Conservation (phyloP, 92 coral and sea anemone genomes). For the Phenganax stokvisi region DNA sequence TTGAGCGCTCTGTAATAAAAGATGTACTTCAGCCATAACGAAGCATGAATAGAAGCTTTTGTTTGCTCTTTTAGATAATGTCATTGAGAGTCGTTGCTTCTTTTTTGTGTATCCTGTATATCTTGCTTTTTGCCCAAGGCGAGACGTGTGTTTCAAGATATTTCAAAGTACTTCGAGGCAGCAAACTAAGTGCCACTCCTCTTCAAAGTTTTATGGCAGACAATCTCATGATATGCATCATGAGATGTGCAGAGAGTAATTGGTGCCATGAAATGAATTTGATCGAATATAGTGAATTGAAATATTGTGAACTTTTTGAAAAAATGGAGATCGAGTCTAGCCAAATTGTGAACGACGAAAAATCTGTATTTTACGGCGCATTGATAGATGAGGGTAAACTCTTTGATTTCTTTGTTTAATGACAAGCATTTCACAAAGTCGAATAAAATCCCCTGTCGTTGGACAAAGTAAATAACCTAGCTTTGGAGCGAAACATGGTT, state of each 20-base stretch:
- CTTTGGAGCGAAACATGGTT: too few relatives aligned
- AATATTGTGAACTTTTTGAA: constrained; percentile 59
- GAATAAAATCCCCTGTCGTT: too few relatives aligned
- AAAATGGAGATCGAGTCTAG: constrained; percentile 31
- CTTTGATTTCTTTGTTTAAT: neutral
- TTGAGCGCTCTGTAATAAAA: too few relatives aligned
- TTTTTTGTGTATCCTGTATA: neutral
- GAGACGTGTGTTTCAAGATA: constrained; percentile 1
- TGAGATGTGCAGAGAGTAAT: constrained; percentile 59
- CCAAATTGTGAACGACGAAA: neutral
- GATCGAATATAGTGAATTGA: constrained; percentile 57
- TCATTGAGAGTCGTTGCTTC: neutral
- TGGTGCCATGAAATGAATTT: constrained; percentile 51
- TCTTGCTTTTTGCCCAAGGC: neutral
- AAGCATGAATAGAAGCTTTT: neutral
- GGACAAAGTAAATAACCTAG: too few relatives aligned
- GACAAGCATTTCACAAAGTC: neutral
- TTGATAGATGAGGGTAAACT: neutral
- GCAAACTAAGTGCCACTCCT: constrained; percentile 9
- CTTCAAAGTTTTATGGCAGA: neutral
- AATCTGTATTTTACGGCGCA: neutral
- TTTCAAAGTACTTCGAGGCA: neutral
- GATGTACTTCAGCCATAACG: neutral
- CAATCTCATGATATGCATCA: neutral
- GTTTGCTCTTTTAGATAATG: neutral